Evolutionary conservation across 2,797 vertebrate genomes (phyloP).

Genomic region (Pseudopleuronectes americanus): DNA sequence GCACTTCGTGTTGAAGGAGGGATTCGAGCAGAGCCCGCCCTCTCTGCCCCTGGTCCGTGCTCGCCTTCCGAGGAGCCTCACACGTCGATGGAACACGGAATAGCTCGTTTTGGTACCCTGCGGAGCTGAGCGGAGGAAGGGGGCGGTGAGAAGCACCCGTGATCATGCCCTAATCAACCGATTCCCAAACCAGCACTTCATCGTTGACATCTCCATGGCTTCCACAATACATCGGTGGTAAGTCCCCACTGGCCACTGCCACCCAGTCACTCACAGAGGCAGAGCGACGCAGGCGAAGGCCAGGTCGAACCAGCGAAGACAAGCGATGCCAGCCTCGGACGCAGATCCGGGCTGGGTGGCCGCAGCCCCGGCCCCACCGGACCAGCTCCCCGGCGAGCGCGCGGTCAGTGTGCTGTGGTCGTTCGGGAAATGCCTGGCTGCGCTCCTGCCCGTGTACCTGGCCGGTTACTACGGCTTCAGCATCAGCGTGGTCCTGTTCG

Average conservation of each 20-base stretch:
- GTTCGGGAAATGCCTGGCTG: conserved; percentile 82
- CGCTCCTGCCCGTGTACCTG: conserved; percentile 85
- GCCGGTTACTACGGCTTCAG: conserved; percentile 86
- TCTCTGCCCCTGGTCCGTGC: conserved; percentile 40
- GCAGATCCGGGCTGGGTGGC: conserved; percentile 53
- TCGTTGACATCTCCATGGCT: conserved; percentile 38
- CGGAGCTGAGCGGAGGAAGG: conserved; percentile 16
- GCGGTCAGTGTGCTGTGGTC: conserved; percentile 80
- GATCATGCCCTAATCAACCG: conserved; percentile 27
- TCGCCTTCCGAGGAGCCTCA: conserved; percentile 11
- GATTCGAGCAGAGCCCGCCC: conserved; percentile 74
- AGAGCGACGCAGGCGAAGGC: conserved; percentile 15
- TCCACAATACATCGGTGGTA: not conserved
- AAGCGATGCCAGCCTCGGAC: conserved; percentile 73
- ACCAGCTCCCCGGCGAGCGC: conserved; percentile 67
- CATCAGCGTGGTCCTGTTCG: conserved; percentile 79
- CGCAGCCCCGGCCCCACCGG: conserved; percentile 59
- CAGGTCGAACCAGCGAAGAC: conserved; percentile 30
- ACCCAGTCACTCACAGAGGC: conserved; percentile 13
- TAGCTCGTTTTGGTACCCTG: conserved; percentile 20
- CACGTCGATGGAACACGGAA: conserved; percentile 48
- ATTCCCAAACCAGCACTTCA: not conserved
- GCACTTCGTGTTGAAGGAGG: conserved; percentile 64
- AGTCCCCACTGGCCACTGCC: conserved; percentile 22
- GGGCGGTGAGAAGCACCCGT: not conserved